Conservation (phyloP, 2,888 invertebrate species). For the Sisyra nigra region DNA sequence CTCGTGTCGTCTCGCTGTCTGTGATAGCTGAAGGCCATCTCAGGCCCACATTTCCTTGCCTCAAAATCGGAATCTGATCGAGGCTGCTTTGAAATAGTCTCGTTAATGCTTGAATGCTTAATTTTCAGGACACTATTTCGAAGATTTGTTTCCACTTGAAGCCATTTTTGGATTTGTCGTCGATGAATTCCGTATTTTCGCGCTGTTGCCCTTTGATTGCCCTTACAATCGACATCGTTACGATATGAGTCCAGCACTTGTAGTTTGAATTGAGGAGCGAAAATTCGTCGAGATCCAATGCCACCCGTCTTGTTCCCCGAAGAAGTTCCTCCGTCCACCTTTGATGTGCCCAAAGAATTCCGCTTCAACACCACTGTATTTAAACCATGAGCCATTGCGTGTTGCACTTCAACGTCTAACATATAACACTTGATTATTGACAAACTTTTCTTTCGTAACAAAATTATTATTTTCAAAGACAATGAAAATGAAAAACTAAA, state of each 20-base stretch:
- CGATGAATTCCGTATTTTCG: slow-evolving; percentile 81
- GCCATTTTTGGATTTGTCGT: slow-evolving; percentile 83
- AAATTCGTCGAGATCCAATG: slow-evolving; percentile 74
- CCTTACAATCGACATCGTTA: slow-evolving; percentile 72
- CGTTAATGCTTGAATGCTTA: slow-evolving; percentile 13
- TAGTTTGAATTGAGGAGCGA: slow-evolving; percentile 76
- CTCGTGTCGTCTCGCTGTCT: slow-evolving; percentile 28
- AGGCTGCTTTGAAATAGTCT: slow-evolving; percentile 13
- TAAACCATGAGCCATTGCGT: slow-evolving; percentile 39
- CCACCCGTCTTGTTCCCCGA: slow-evolving; percentile 17
- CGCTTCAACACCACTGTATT: slow-evolving; percentile 32
- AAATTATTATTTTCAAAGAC: slow-evolving; percentile 12
- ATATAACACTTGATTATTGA: slow-evolving; percentile 4
- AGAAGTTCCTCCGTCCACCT: slow-evolving; percentile 21
- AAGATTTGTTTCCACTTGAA: slow-evolving; percentile 68
- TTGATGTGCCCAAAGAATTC: slow-evolving; percentile 15
- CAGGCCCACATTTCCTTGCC: slow-evolving; percentile 18
- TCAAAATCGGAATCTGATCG: slow-evolving; percentile 11
- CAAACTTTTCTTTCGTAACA: not conserved
- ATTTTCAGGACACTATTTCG: slow-evolving; percentile 50
- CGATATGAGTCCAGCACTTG: slow-evolving; percentile 80
- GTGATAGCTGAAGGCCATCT: slow-evolving; percentile 22
- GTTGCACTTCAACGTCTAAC: slow-evolving; percentile 12
- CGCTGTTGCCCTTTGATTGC: slow-evolving; percentile 79
- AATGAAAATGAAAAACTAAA: slow-evolving; percentile 21